Evolutionary conservation across 2,113 vertebrate species (phyloP).

Genomic region (Lagopus leucura): DNA sequence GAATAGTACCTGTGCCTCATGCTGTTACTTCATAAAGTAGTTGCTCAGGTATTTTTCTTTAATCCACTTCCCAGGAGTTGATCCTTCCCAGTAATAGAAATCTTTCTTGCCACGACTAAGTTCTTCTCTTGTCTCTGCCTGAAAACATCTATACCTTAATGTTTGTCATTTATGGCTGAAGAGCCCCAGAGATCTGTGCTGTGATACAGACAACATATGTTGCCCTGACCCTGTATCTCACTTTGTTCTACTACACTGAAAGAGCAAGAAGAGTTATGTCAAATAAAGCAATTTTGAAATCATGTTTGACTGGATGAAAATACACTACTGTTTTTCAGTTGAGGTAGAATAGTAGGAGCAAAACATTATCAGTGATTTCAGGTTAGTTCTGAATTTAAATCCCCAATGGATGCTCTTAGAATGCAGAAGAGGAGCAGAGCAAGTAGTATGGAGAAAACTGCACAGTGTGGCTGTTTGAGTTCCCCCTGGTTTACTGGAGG

Average conservation of each 20-base stretch:
- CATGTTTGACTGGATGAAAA: background rate
- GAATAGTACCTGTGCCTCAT: background rate
- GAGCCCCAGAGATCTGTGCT: background rate
- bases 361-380: background rate
- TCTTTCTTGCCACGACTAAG: background rate
- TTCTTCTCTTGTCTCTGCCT: background rate
- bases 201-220: background rate
- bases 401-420: accelerated
- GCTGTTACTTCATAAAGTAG: background rate
- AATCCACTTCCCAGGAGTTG: background rate
- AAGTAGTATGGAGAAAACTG: background rate
- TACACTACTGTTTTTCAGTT: background rate
- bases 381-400: background rate
- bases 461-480: background rate
- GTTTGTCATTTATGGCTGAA: background rate
- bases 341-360: background rate
- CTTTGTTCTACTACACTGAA: background rate
- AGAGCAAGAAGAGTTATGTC: background rate
- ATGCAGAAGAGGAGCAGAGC: background rate
- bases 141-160: background rate
- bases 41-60: background rate
- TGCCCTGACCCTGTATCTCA: background rate
- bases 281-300: background rate
- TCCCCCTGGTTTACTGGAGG: background rate
- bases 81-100: background rate